Conservation (phyloP, 2,113 vertebrate genomes). For the Collichthys lucidus region DNA sequence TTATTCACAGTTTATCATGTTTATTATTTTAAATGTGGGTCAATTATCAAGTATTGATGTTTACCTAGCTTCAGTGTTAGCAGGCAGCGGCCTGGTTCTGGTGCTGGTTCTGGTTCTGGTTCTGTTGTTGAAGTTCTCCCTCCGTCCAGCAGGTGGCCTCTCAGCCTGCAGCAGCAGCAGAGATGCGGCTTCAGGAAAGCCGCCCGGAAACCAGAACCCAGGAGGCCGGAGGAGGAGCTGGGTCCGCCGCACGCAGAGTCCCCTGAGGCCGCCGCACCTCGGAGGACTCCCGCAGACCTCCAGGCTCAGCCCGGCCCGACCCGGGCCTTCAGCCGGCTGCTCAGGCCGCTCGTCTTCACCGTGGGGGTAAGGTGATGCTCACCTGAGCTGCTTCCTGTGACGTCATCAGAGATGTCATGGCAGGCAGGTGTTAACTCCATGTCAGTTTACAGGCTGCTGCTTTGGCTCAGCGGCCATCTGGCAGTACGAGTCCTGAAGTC, state of each 20-base stretch:
- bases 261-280: not conserved
- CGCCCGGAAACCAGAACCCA: constrained; percentile 82
- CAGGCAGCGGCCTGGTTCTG: too few relatives aligned
- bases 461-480: constrained; percentile 94
- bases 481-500: constrained; percentile 96
- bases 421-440: constrained; percentile 48
- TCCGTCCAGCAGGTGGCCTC: constrained; percentile 76
- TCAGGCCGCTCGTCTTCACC: constrained; percentile 90
- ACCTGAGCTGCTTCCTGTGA: not conserved
- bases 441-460: constrained; percentile 94
- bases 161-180: constrained; percentile 85
- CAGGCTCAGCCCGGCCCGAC: constrained; percentile 63
- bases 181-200: constrained; percentile 86
- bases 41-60: too few relatives aligned
- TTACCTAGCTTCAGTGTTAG: too few relatives aligned
- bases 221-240: constrained; percentile 74
- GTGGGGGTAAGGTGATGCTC: constrained; percentile 87
- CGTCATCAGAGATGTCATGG: not conserved
- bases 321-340: constrained; percentile 79
- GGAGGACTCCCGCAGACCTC: constrained; percentile 61
- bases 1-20: too few relatives aligned
- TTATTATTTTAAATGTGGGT: too few relatives aligned
- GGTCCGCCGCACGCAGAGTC: constrained; percentile 31
- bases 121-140: not conserved
- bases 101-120: too few relatives aligned